Conservation (phyloP, 1,140 invertebrate species). For the Drosophila ambigua region DNA sequence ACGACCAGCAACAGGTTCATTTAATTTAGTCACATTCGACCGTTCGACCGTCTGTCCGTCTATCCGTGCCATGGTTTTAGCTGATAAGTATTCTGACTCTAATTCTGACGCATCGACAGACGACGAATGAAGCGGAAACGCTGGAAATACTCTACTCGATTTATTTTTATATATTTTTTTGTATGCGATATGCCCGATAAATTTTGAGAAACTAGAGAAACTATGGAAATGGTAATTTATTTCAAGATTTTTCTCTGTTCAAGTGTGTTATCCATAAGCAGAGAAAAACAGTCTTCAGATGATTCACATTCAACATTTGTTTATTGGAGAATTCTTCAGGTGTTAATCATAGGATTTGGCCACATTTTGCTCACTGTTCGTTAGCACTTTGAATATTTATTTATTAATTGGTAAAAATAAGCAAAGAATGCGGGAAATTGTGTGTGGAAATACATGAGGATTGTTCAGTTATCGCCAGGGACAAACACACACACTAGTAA, state of each 20-base stretch:
- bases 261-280: slow-evolving; percentile 27
- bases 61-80: slow-evolving; percentile 28
- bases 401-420: slow-evolving; percentile 23
- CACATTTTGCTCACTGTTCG: slow-evolving; percentile 17
- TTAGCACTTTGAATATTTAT: slow-evolving; percentile 24
- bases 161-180: not conserved
- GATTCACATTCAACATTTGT: slow-evolving; percentile 52
- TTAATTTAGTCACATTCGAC: slow-evolving; percentile 66
- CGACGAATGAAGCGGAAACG: slow-evolving; percentile 38
- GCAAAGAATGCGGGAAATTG: not conserved
- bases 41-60: not conserved
- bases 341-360: slow-evolving; percentile 56
- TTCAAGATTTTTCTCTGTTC: slow-evolving; percentile 4
- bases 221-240: slow-evolving; percentile 20
- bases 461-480: slow-evolving; percentile 43
- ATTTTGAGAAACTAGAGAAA: slow-evolving; percentile 12
- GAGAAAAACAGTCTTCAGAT: slow-evolving; percentile 29
- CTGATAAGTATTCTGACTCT: slow-evolving; percentile 57
- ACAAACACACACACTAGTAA: slow-evolving; percentile 8
- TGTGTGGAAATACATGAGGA: slow-evolving; percentile 13
- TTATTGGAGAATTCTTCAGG: slow-evolving; percentile 31
- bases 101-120: slow-evolving; percentile 54
- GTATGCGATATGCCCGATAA: slow-evolving; percentile 17
- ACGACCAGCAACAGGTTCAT: slow-evolving; percentile 64
- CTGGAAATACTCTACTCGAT: slow-evolving; percentile 1